Evolutionary conservation across 1,140 invertebrate species (phyloP).

Genomic region (Bombus terrestris): DNA sequence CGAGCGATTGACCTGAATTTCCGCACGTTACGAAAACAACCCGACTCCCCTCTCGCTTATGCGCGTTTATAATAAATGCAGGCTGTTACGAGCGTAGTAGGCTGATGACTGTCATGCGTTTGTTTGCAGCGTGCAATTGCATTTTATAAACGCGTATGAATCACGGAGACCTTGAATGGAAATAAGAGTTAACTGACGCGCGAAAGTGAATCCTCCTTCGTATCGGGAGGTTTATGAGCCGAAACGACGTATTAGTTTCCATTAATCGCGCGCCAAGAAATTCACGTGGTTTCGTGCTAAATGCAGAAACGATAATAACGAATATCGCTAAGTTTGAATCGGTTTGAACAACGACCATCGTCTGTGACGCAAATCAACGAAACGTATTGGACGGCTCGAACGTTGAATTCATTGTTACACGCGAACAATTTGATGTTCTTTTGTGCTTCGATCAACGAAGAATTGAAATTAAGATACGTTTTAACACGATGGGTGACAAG

Average conservation of each 20-base stretch:
- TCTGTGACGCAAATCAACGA: neutral
- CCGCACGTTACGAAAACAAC: constrained; percentile 38
- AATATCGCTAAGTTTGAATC: neutral
- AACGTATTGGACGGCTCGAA: neutral
- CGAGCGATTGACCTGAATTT: constrained; percentile 62
- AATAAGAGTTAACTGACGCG: constrained; percentile 17
- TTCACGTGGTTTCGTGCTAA: neutral
- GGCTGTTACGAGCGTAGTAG: neutral
- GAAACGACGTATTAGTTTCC: neutral
- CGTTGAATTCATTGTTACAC: too few species aligned
- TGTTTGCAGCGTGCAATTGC: constrained; percentile 4
- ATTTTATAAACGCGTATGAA: constrained; percentile 44
- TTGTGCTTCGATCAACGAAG: neutral
- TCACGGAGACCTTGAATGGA: constrained; percentile 42
- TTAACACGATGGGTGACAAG: neutral
- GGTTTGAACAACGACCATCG: neutral
- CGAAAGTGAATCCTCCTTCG: constrained; percentile 16
- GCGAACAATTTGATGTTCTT: neutral
- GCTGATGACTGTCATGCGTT: neutral
- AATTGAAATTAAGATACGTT: neutral
- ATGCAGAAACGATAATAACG: neutral
- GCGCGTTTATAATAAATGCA: constrained; percentile 21
- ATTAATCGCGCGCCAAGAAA: neutral
- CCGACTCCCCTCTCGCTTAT: constrained; percentile 33
- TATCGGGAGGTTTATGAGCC: neutral